These are phyloP conservation scores for Pseudochirops cupreus DNA, from an alignment of 2,797 vertebrate species.

Conservation along the genomic window DNA sequence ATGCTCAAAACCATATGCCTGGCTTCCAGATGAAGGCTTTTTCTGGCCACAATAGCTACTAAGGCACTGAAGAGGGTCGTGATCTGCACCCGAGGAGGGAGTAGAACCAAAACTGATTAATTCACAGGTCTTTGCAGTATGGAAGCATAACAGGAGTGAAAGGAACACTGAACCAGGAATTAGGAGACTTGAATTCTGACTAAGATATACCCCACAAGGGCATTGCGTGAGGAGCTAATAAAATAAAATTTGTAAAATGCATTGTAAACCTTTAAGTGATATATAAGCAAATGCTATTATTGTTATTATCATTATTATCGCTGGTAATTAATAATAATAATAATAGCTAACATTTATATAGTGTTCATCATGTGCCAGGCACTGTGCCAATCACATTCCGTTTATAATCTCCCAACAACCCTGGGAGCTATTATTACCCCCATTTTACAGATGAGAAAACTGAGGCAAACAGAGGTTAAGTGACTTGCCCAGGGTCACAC, in stretches of 20 bases:
- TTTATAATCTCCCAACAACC: not conserved
- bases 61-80: not conserved
- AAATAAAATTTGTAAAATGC: not conserved
- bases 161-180: not conserved
- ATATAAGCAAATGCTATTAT: not conserved
- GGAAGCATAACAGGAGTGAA: not conserved
- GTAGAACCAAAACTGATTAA: not conserved
- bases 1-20: not conserved
- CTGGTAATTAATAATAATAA: not conserved
- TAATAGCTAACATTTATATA: not conserved
- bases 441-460: not conserved
- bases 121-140: not conserved
- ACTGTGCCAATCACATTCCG: not conserved
- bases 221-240: not conserved
- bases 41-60: not conserved
- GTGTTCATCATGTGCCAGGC: not conserved
- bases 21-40: not conserved
- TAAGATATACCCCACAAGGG: not conserved
- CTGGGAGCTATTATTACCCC: not conserved
- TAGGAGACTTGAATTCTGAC: not conserved
- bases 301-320: not conserved
- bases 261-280: not conserved
- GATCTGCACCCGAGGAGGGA: not conserved
- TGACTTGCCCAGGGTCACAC: not conserved
- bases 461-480: not conserved